Percentiles rank a stretch among this genome's conserved stretches.
phyloP scores from a whole-genome alignment of 2,888 invertebrate species.

The Orthonychiurus folsomi region DNA sequence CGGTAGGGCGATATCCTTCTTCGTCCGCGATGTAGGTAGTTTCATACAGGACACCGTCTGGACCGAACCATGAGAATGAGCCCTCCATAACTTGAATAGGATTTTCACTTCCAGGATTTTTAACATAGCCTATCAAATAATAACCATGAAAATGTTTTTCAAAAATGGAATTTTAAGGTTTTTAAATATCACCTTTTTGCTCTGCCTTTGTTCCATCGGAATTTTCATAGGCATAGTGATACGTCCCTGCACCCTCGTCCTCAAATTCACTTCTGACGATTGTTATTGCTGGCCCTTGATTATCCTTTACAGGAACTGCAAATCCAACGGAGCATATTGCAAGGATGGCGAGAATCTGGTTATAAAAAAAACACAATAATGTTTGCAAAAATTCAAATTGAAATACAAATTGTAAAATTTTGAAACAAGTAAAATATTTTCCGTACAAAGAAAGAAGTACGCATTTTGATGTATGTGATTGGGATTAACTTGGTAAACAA shows the following conservation, averaged over 20 bases:
- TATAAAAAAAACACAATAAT: no score
- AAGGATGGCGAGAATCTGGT: not conserved
- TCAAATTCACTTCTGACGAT: constrained; percentile 19
- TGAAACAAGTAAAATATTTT: not conserved
- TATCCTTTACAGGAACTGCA: not conserved
- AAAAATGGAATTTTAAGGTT: constrained; percentile 5
- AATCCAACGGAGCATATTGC: not conserved
- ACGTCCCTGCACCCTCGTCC: constrained; percentile 21
- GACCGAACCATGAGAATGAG: constrained; percentile 11
- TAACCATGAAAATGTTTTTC: no score
- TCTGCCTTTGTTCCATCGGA: constrained; percentile 19
- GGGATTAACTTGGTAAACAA: no score
- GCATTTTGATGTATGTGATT: not conserved
- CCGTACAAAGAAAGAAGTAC: not conserved
- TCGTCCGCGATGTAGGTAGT: constrained; percentile 16
- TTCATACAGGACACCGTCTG: constrained; percentile 10
- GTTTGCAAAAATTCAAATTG: not conserved
- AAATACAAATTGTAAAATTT: constrained; percentile 4
- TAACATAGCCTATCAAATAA: no score
- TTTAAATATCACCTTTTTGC: constrained; percentile 14
- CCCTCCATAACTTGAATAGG: constrained; percentile 15
- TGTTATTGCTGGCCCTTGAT: not conserved
- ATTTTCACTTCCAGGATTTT: constrained; percentile 13
- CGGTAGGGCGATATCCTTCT: constrained; percentile 13
- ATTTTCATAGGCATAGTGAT: constrained; percentile 18